These are phyloP conservation scores for Parnassius orleans DNA, from an alignment of 2,888 invertebrate species.

Conservation along the genomic window DNA sequence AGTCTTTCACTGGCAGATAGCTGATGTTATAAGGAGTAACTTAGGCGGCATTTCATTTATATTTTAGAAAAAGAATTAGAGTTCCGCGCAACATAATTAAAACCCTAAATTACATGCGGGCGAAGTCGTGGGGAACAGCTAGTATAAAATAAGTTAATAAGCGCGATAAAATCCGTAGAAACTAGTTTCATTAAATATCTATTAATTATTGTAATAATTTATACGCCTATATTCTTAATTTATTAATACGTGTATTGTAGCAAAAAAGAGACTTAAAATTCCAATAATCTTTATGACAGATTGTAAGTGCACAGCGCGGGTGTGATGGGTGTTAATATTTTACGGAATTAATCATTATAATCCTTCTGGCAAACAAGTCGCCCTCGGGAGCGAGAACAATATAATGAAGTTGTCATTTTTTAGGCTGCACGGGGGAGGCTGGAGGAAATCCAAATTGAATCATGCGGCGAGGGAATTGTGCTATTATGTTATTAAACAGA, in stretches of 20 bases:
- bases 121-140: no score
- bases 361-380: conserved; percentile 79
- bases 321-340: conserved; percentile 78
- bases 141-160: no score
- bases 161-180: no score
- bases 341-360: conserved; percentile 80
- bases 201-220: no score
- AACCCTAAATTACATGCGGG: no score
- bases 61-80: no score
- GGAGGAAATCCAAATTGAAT: conserved; percentile 85
- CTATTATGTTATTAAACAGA: conserved; percentile 85
- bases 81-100: no score
- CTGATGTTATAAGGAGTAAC: no score
- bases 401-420: conserved; percentile 82
- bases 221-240: conserved; percentile 3
- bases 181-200: no score
- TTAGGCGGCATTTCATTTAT: no score
- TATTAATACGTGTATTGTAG: conserved; percentile 27
- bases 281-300: conserved; percentile 61
- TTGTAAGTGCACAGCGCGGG: conserved; percentile 72
- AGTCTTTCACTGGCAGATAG: no score
- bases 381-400: conserved; percentile 75
- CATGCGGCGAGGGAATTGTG: conserved; percentile 84
- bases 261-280: conserved; percentile 39
- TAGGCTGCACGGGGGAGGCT: conserved; percentile 76